Evolutionary conservation across 2,888 invertebrate species (phyloP).

Genomic region (Chrysolina haemoptera): DNA sequence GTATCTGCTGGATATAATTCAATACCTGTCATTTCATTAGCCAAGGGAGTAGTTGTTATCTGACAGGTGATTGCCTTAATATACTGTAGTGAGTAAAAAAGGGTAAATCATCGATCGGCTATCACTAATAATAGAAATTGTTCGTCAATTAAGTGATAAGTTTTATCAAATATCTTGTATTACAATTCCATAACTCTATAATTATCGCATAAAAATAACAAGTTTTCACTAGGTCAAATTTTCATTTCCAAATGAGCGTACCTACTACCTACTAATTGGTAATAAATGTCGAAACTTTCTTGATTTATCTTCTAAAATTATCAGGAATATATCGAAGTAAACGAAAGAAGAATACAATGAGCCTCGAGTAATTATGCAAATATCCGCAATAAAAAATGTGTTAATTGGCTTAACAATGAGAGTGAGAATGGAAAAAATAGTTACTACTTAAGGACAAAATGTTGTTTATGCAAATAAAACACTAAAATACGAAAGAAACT

Average conservation of each 20-base stretch:
- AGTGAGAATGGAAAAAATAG: constrained; percentile 6
- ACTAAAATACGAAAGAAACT: constrained; percentile 14
- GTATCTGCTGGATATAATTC: no score
- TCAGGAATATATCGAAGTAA: neutral
- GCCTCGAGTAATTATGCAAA: constrained; percentile 12
- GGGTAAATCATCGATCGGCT: no score
- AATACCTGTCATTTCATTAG: no score
- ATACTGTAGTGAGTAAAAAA: no score
- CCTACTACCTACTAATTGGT: neutral
- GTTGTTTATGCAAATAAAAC: constrained; percentile 28
- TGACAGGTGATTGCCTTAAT: no score
- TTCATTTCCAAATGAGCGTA: neutral
- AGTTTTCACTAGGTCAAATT: neutral
- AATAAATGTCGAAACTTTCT: neutral
- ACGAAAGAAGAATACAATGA: constrained; percentile 2
- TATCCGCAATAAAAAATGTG: constrained; percentile 24
- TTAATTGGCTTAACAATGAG: constrained; percentile 20
- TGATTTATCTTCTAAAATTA: neutral
- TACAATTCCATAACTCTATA: no score
- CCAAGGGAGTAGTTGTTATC: no score
- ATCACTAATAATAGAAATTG: no score
- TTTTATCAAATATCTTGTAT: no score
- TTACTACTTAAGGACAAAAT: constrained; percentile 24
- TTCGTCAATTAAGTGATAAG: no score
- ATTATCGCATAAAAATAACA: neutral